Base-by-base conservation (phyloP, 92 coral and sea anemone genomes). In the Epizoanthus fatuus region DNA sequence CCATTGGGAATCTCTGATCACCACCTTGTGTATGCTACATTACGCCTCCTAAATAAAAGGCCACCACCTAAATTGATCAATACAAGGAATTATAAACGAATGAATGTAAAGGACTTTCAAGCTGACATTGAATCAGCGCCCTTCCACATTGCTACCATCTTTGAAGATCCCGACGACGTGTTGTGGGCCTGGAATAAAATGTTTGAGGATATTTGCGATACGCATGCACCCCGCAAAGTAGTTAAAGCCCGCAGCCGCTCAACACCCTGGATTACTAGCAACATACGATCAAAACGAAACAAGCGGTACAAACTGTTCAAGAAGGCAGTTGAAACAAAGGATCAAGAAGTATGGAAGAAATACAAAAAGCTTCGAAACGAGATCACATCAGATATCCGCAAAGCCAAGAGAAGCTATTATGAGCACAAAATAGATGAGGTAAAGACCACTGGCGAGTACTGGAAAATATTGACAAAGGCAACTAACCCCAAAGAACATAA, bases 161-260 rank as follows among this genome's bases (percentile, higher is more conserved):
- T 82, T 14, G 68, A 79, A 7, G 84, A 79, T 39, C 72, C 59
- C 1, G 74, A 79, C 45, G 72, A 62, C 17, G 16, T 49, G 17
- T 76, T 69, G 5, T 82, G 86, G 86, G 86, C 86, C 42, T 67
- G 86, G 86, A 81, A 81, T 56, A 81, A 81, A n/a, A 2, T 82
- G 0, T 82, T 82, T 17, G 11, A 22, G 29, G 69, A 51, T 19
- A 44, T 69, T 29, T 82, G 86, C 42, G 79, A 82, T 20, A 17
- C 9, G 17, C 86, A 82, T 78, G 79, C 70, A 11, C 79, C 77
- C 35, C 53, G 15, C 14, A 82, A 82, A 55, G 67, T 68, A 8
- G 70, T 67, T 6, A 82, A 82, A 17, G 45, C 52, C 9, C 17
- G 80, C 69, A 54, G 80, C 49, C 25, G 54, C 69, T 83, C 86